phyloP scores from a whole-genome alignment of 2,113 vertebrate species.

The Chionodraco myersi region DNA sequence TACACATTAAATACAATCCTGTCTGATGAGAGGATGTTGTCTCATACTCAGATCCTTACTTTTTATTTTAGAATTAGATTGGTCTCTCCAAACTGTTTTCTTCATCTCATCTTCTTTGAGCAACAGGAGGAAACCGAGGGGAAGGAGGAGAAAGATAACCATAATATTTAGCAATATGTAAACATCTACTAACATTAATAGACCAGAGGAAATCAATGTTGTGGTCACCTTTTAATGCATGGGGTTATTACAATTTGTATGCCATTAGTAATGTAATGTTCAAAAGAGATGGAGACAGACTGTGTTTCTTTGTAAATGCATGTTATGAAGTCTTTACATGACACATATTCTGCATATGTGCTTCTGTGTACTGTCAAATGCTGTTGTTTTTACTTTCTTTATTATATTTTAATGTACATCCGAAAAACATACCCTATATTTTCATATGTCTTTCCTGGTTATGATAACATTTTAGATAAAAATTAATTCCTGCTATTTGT shows the following conservation, averaged over 20 bases:
- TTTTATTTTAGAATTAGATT: not conserved
- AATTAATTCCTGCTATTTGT: not conserved
- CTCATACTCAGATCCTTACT: not conserved
- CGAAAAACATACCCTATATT: not conserved
- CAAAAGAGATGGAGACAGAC: not conserved
- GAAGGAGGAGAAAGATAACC: not conserved
- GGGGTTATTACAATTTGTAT: not conserved
- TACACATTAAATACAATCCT: too few relatives aligned
- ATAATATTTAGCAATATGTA: not conserved
- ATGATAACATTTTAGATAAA: not conserved
- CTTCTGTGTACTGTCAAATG: not conserved
- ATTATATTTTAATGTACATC: not conserved
- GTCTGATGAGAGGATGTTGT: not conserved
- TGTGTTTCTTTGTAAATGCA: not conserved
- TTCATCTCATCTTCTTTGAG: not conserved
- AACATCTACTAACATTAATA: not conserved
- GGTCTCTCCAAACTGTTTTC: not conserved
- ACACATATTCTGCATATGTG: constrained; percentile 1
- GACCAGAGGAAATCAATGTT: not conserved
- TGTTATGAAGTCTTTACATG: not conserved
- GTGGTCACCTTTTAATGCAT: not conserved
- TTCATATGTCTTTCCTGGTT: not conserved
- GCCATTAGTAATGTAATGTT: constrained; percentile 9
- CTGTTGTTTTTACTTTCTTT: not conserved
- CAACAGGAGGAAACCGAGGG: not conserved